Conservation (phyloP, 2,797 vertebrate genomes). For the Paratrypauchen microcephalus region DNA sequence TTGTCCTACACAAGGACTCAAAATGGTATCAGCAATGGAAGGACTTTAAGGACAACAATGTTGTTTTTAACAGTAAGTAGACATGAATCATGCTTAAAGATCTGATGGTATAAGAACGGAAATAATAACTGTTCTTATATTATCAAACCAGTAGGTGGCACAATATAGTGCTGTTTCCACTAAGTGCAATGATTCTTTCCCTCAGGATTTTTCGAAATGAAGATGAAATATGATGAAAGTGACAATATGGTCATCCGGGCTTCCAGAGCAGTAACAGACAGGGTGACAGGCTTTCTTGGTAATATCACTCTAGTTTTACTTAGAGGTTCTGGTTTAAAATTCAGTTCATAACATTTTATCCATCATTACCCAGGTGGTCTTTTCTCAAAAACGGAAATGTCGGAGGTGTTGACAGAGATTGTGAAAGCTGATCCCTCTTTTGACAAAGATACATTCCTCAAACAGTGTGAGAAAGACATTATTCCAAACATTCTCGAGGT, state of each 20-base stretch:
- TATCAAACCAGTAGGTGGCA: constrained; percentile 55
- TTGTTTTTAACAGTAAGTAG: constrained; percentile 89
- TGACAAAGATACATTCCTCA: constrained; percentile 88
- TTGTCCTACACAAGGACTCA: constrained; percentile 92
- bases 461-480: constrained; percentile 89
- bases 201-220: constrained; percentile 93
- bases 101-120: not conserved
- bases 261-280: constrained; percentile 87
- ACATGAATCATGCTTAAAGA: not conserved
- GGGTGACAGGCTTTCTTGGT: constrained; percentile 87
- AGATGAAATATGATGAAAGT: constrained; percentile 95
- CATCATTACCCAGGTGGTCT: constrained; percentile 80
- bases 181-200: not conserved
- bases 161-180: constrained; percentile 1
- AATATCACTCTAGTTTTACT: constrained; percentile 25
- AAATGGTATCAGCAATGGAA: constrained; percentile 96
- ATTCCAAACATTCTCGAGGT: constrained; percentile 94
- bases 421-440: constrained; percentile 87
- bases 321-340: not conserved
- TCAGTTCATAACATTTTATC: not conserved
- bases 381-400: constrained; percentile 94
- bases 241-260: constrained; percentile 88
- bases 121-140: constrained; percentile 1
- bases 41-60: constrained; percentile 92
- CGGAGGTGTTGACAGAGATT: constrained; percentile 90